phyloP scores from a whole-genome alignment of 30 jellyfish, hydroid and myxozoan species.

The Pseudorhiza aurosa region DNA sequence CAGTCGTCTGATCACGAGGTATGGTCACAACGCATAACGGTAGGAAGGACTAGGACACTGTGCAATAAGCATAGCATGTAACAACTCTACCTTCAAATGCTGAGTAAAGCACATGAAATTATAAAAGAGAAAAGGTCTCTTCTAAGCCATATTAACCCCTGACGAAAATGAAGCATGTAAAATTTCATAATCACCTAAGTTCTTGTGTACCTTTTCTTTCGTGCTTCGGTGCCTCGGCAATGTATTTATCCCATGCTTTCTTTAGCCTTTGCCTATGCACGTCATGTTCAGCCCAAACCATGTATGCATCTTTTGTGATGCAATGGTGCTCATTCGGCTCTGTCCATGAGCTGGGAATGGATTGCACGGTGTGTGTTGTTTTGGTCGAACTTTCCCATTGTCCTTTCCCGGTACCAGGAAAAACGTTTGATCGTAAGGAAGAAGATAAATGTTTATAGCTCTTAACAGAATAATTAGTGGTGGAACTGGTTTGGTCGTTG shows the following conservation, averaged over 20 bases:
- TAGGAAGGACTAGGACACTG: no score
- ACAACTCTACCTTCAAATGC: no score
- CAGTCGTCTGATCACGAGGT: no score
- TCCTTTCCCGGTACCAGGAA: slow-evolving; percentile 72
- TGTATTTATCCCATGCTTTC: slow-evolving; percentile 74
- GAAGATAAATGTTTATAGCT: slow-evolving; percentile 57
- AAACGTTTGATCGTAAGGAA: slow-evolving; percentile 59
- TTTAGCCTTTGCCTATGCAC: slow-evolving; percentile 70
- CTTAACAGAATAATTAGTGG: neutral
- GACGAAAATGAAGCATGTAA: no score
- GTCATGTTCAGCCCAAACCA: slow-evolving; percentile 82
- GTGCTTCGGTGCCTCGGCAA: slow-evolving; percentile 46
- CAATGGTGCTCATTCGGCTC: slow-evolving; percentile 12
- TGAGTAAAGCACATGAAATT: no score
- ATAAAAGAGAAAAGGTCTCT: no score
- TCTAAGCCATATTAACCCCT: no score
- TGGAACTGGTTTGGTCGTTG: neutral
- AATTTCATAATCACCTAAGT: neutral
- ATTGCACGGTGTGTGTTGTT: slow-evolving; percentile 5
- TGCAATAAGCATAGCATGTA: no score
- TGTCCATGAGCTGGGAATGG: slow-evolving; percentile 22
- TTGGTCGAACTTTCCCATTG: slow-evolving; percentile 61
- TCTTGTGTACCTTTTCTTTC: slow-evolving; percentile 33
- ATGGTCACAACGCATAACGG: no score
- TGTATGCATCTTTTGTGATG: slow-evolving; percentile 49